A percentile compares a stretch with the other conserved stretches of the same genome.
Evolutionary conservation across 2,113 vertebrate species (phyloP).

Genomic region (Indri indri): DNA sequence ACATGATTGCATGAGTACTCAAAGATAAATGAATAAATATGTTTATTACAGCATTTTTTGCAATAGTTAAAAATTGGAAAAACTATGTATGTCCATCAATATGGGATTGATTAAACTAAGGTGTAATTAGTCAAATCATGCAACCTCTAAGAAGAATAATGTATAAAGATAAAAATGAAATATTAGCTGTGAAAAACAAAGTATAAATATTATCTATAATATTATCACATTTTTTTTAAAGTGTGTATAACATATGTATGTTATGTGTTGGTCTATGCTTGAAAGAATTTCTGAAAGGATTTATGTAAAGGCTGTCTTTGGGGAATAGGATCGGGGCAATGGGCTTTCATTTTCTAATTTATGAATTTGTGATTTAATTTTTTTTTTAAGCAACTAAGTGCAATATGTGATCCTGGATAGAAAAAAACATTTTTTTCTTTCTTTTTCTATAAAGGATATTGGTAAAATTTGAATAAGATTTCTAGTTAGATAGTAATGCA

Average conservation of each 20-base stretch:
- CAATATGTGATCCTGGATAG: neutral
- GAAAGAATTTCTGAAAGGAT: neutral
- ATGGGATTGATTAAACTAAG: neutral
- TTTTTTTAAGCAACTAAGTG: neutral
- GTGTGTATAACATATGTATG: neutral
- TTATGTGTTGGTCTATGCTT: neutral
- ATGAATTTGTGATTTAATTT: constrained; percentile 12
- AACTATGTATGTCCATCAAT: neutral
- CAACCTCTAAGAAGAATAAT: neutral
- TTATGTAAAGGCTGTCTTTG: neutral
- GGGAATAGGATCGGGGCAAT: neutral
- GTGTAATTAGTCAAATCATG: neutral
- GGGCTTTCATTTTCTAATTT: neutral
- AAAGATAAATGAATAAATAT: neutral
- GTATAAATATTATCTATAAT: neutral
- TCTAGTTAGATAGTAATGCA: constrained; percentile 19
- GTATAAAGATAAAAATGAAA: neutral
- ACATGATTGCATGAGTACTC: neutral
- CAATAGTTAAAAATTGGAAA: neutral
- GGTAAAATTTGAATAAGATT: neutral
- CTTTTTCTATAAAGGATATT: neutral
- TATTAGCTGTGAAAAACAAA: neutral
- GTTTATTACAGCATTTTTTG: constrained; percentile 16
- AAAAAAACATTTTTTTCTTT: neutral
- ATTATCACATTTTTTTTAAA: neutral